Percentiles rank a stretch among this genome's conserved stretches.
These are phyloP conservation scores for Leptogaster cylindrica DNA, from an alignment of 2,888 invertebrate species.

Conservation along the genomic window DNA sequence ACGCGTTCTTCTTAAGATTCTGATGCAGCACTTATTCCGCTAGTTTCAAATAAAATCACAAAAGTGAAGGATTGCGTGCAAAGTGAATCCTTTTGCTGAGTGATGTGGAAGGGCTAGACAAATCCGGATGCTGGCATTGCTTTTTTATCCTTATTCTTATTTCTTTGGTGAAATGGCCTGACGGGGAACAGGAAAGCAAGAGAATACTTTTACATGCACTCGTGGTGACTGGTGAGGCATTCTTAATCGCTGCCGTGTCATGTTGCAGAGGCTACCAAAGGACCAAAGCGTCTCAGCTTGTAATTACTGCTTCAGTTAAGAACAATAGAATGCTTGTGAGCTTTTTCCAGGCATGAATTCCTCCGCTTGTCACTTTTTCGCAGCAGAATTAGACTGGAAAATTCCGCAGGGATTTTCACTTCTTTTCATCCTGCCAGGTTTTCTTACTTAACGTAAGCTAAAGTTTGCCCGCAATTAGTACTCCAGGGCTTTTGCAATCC, in stretches of 20 bases:
- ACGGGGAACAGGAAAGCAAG: background rate
- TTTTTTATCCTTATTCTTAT: background rate
- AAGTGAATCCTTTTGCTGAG: background rate
- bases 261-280: background rate
- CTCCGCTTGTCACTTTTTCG: background rate
- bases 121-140: background rate
- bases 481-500: no score
- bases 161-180: background rate
- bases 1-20: no score
- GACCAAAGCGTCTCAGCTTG: background rate
- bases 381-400: no score
- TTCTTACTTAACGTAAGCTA: no score
- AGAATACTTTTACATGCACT: background rate
- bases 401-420: no score
- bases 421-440: no score
- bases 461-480: no score
- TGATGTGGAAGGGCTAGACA: background rate
- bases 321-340: slow-evolving; percentile 1
- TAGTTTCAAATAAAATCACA: no score
- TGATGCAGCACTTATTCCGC: no score
- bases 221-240: background rate
- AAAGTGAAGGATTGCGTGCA: no score
- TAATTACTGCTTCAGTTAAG: background rate
- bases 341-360: background rate
- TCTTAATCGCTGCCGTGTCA: slow-evolving; percentile 1